These are phyloP conservation scores for Tetrao urogallus DNA, from an alignment of 2,113 vertebrate species.

Conservation along the genomic window DNA sequence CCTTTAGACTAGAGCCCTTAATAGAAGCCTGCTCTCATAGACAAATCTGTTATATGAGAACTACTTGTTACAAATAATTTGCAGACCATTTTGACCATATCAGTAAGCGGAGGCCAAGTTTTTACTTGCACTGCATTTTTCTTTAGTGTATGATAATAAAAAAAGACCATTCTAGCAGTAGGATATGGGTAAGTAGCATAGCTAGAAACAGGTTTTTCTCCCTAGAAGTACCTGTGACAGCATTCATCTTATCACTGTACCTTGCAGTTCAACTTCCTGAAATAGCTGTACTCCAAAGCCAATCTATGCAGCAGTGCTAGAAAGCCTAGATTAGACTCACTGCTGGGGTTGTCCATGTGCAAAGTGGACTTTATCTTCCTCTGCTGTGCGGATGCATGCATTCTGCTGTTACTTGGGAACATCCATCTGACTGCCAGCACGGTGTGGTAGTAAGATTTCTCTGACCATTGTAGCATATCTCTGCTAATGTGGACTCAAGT, in stretches of 20 bases:
- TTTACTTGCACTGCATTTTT: not conserved
- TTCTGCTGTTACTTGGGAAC: not conserved
- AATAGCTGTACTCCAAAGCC: not conserved
- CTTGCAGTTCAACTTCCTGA: not conserved
- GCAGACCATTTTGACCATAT: not conserved
- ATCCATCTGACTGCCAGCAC: not conserved
- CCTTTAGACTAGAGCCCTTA: not conserved
- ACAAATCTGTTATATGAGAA: not conserved
- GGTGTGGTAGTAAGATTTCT: not conserved
- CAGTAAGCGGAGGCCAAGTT: rapidly evolving
- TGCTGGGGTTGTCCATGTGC: not conserved
- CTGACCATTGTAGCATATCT: not conserved
- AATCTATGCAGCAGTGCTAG: not conserved
- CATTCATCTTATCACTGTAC: not conserved
- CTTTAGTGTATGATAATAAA: not conserved
- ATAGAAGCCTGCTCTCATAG: not conserved
- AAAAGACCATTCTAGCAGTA: not conserved
- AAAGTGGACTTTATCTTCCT: not conserved
- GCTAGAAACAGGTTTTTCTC: not conserved
- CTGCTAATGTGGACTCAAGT: not conserved
- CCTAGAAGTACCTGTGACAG: not conserved
- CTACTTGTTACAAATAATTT: not conserved
- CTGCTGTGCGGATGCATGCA: not conserved
- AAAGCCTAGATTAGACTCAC: not conserved
- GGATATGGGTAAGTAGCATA: not conserved